Base-by-base conservation (phyloP, 2,888 invertebrate genomes). In the Fissipunctia ypsillon region DNA sequence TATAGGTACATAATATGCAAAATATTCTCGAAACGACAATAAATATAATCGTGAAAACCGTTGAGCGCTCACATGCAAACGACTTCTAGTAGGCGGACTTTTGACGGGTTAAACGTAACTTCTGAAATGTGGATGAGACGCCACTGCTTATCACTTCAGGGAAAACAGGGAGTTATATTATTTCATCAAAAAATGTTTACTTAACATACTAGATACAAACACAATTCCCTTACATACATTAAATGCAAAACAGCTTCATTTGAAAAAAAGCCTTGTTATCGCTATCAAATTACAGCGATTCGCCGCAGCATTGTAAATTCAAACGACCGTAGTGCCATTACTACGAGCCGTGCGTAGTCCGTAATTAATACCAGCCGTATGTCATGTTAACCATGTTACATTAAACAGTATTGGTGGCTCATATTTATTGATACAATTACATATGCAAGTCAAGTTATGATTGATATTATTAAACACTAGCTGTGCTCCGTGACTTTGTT, bases 291-390 rank as follows among this genome's bases (percentile, higher is more conserved):
- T 54, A 76, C 70, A n/a, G 48, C 61, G 52, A 66, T 73, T 80
- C 69, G 41, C 69, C 57, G 66, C 57, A 77, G 6, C 41, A 57
- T 63, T 80, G 77, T 80, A 80, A 80, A 80, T 80, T 69, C 61
- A 67, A 66, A 57, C 77, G 54, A 79, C 68, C 67, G 48, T 57
- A 56, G 43, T 25, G 56, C 52, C 54, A 71, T 70, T 68, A 69
- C 48, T 35, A 43, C 57, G 28, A 28, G 19, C 43, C 16, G 65
- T n/a, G n/a, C n/a, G n/a, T 66, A 63, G 56, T 57, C 54, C 3
- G 77, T 73, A 73, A 80, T 80, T 73, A 80, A 80, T 80, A 77
- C 48, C 48, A 35, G n/a, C 45, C 54, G 57, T 77, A 73, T 73
- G 60, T 80, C 52, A 80, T 77, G 52, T 61, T 14, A 52, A 43